Percentiles rank a stretch among this genome's conserved stretches.
These are phyloP conservation scores for Camelus bactrianus DNA, from an alignment of 2,113 vertebrate species.

Conservation along the genomic window DNA sequence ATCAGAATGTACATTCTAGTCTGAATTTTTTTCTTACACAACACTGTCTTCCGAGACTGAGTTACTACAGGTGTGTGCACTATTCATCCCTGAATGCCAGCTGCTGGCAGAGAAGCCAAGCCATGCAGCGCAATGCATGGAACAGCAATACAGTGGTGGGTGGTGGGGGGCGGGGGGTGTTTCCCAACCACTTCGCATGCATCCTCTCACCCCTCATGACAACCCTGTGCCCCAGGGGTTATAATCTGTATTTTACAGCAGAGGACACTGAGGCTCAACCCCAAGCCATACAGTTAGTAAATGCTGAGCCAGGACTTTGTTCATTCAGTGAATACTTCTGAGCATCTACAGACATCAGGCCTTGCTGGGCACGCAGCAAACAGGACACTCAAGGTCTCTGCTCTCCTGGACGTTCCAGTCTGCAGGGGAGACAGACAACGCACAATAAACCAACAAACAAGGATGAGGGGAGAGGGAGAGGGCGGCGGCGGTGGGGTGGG, in stretches of 20 bases:
- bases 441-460: neutral
- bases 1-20: neutral
- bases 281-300: neutral
- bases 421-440: neutral
- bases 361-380: neutral
- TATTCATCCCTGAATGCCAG: neutral
- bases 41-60: neutral
- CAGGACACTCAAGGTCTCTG: neutral
- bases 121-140: accelerated
- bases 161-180: neutral
- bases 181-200: no score
- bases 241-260: neutral
- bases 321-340: neutral
- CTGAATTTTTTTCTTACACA: neutral
- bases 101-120: neutral
- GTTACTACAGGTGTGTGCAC: neutral
- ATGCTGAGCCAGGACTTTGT: neutral
- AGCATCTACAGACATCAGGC: neutral
- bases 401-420: neutral
- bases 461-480: neutral
- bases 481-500: no score
- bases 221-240: neutral
- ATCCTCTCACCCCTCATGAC: neutral
- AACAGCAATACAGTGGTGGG: neutral
- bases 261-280: neutral